phyloP scores from a whole-genome alignment of 2,797 vertebrate genomes.

The Enteromius afrohamiltoni region DNA sequence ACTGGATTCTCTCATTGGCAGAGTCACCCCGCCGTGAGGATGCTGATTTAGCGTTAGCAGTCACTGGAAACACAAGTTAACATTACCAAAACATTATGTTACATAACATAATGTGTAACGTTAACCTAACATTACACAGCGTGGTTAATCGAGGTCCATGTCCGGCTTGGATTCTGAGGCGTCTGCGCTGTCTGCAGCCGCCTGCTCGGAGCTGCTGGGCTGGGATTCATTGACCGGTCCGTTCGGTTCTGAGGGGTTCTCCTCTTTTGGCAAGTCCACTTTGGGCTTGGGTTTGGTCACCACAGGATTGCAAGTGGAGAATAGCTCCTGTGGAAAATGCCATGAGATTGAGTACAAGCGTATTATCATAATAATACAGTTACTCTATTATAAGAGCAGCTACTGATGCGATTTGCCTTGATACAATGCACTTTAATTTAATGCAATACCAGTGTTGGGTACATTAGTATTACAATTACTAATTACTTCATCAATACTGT shows the following conservation, averaged over 20 bases:
- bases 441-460: too few relatives aligned
- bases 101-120: constrained; percentile 43
- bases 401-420: too few relatives aligned
- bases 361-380: neutral
- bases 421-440: too few relatives aligned
- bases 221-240: constrained; percentile 84
- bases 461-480: too few relatives aligned
- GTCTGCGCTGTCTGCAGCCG: constrained; percentile 72
- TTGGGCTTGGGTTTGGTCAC: constrained; percentile 95
- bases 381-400: too few relatives aligned
- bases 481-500: too few relatives aligned
- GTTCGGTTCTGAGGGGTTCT: constrained; percentile 87
- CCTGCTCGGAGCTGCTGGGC: constrained; percentile 68
- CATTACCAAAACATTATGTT: constrained; percentile 48
- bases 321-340: constrained; percentile 73
- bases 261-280: constrained; percentile 94
- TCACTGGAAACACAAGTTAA: constrained; percentile 50
- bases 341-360: neutral
- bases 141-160: constrained; percentile 95
- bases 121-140: constrained; percentile 53
- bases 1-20: constrained; percentile 45
- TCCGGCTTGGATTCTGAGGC: constrained; percentile 87
- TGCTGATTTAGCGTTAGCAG: constrained; percentile 51
- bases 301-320: constrained; percentile 83
- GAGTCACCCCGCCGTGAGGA: constrained; percentile 42